These are phyloP conservation scores for Hylaeus volcanicus DNA, from an alignment of 1,140 invertebrate species.

Conservation along the genomic window DNA sequence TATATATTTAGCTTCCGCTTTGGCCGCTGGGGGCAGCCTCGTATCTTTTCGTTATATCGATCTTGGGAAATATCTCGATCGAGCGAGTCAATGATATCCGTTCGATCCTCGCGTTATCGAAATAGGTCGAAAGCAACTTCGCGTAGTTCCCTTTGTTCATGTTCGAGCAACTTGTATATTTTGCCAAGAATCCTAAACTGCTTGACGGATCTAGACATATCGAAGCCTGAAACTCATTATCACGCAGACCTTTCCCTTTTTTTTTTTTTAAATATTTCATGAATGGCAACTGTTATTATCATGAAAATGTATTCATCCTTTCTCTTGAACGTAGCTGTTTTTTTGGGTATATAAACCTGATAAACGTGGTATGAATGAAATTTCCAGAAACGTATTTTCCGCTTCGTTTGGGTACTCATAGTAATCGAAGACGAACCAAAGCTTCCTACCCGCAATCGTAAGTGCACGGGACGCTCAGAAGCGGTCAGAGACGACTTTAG, in stretches of 20 bases:
- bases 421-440: conserved; percentile 11
- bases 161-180: not conserved
- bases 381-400: conserved; percentile 1
- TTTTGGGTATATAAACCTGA: no score
- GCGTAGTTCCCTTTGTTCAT: not conserved
- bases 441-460: conserved; percentile 11
- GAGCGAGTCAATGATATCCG: not conserved
- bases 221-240: no score
- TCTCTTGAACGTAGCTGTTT: no score
- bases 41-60: not conserved
- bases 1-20: conserved; percentile 12
- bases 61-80: not conserved
- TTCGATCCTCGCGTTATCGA: not conserved
- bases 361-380: not conserved
- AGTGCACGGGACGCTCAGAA: conserved; percentile 41
- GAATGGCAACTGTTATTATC: no score
- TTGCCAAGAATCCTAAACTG: conserved; percentile 1
- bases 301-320: no score
- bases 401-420: not conserved
- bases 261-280: no score
- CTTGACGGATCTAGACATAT: not conserved
- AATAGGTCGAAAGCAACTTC: not conserved
- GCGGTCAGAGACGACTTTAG: conserved; percentile 51
- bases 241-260: no score
- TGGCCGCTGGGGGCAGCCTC: not conserved